Conservation (phyloP, 2,888 invertebrate genomes). For the Aphodius granarius region DNA sequence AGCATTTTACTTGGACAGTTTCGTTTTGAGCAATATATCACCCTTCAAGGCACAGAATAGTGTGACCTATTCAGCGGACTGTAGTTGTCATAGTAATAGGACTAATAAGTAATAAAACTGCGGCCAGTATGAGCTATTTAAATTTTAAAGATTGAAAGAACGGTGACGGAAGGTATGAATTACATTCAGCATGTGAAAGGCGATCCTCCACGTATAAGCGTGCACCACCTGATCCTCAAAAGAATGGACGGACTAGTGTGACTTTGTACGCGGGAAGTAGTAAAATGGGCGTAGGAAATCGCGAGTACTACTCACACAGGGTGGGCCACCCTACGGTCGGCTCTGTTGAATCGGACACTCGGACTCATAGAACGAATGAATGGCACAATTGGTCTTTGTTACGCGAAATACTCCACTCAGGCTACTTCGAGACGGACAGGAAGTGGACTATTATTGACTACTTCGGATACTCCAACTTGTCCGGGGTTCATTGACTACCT, state of each 20-base stretch:
- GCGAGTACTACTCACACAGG: slow-evolving; percentile 4
- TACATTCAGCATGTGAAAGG: not conserved
- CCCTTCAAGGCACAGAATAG: too few relatives aligned
- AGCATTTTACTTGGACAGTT: too few relatives aligned
- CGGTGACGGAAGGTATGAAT: not conserved
- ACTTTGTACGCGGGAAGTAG: not conserved
- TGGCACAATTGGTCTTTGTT: slow-evolving; percentile 30
- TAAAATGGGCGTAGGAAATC: not conserved
- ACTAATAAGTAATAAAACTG: too few relatives aligned
- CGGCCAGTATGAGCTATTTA: too few relatives aligned
- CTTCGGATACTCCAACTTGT: slow-evolving; percentile 33
- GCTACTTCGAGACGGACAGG: slow-evolving; percentile 31
- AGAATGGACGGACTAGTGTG: not conserved
- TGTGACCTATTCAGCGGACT: too few relatives aligned
- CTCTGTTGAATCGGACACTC: slow-evolving; percentile 22
- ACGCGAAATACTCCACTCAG: slow-evolving; percentile 11
- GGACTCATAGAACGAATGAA: slow-evolving; percentile 28
- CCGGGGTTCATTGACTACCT: slow-evolving; percentile 6
- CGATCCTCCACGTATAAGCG: not conserved
- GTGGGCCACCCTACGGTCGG: slow-evolving; percentile 24
- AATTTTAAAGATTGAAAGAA: not conserved
- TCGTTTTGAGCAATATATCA: too few relatives aligned
- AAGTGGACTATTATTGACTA: slow-evolving; percentile 39
- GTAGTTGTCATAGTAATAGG: too few relatives aligned
- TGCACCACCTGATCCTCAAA: not conserved